Evolutionary conservation across 1,140 invertebrate genomes (phyloP).

Genomic region (Gonioctena quinquepunctata): DNA sequence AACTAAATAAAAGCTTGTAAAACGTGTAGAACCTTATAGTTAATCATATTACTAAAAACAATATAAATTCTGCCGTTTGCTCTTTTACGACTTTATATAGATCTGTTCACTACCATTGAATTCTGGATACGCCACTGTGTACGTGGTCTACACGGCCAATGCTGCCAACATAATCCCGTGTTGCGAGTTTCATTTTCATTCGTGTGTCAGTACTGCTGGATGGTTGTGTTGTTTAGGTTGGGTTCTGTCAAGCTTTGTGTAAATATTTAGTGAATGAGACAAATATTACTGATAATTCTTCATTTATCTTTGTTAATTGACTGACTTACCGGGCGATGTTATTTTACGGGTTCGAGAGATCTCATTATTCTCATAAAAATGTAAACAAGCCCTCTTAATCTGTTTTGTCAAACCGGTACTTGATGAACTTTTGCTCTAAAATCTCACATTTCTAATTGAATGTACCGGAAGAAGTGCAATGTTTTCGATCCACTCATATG

Average conservation of each 20-base stretch:
- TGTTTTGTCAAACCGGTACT: constrained; percentile 8
- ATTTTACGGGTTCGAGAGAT: not conserved
- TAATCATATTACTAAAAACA: too few relatives aligned
- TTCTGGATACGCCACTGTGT: not conserved
- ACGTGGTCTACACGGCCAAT: not conserved
- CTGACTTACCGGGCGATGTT: not conserved
- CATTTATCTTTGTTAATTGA: not conserved
- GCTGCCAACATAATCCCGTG: not conserved
- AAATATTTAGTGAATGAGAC: not conserved
- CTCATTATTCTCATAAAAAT: not conserved
- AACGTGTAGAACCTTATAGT: too few relatives aligned
- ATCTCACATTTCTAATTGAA: not conserved
- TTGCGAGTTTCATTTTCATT: not conserved
- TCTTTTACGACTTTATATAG: too few relatives aligned
- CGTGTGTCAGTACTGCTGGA: not conserved
- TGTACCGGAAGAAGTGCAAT: not conserved
- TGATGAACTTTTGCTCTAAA: constrained; percentile 18
- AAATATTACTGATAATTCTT: not conserved
- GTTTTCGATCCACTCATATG: not conserved
- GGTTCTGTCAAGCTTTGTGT: not conserved
- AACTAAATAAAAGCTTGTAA: too few relatives aligned
- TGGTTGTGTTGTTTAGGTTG: not conserved
- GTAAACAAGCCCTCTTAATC: not conserved
- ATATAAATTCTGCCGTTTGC: too few relatives aligned
- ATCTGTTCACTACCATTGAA: too few relatives aligned